A percentile compares a stretch with the other conserved stretches of the same genome.
phyloP scores from a whole-genome alignment of 2,888 invertebrate genomes.

The Apamea crenata region DNA sequence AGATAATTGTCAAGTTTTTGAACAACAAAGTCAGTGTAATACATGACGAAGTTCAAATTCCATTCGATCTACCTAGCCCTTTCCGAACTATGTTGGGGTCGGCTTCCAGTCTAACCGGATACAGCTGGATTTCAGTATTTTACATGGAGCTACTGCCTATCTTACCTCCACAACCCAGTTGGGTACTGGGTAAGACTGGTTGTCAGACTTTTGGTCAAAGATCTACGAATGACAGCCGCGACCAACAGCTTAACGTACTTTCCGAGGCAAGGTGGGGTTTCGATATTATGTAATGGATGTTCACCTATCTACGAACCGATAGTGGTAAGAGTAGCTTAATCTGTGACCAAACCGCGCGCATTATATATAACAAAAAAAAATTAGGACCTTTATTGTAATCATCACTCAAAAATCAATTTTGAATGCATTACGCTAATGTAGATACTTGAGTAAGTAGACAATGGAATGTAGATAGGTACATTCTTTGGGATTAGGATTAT shows the following conservation, averaged over 20 bases:
- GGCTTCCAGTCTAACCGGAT: neutral
- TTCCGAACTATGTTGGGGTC: neutral
- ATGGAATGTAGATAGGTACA: neutral
- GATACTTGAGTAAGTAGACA: neutral
- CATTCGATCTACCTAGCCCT: neutral
- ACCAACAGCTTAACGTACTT: too few species aligned
- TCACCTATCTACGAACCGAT: too few species aligned
- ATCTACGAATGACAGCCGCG: neutral
- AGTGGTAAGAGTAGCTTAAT: too few species aligned
- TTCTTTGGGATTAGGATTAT: neutral
- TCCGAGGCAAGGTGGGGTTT: too few species aligned
- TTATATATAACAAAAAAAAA: neutral
- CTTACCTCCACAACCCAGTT: too few species aligned
- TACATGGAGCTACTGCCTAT: too few species aligned
- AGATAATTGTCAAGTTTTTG: neutral
- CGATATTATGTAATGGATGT: too few species aligned
- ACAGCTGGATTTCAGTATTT: neutral
- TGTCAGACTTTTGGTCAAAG: neutral
- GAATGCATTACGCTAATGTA: neutral
- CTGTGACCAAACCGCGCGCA: accelerated
- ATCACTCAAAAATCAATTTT: neutral
- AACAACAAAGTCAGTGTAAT: neutral
- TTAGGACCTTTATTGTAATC: neutral
- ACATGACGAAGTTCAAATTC: neutral
- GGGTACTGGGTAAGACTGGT: neutral